Evolutionary conservation across 2,888 invertebrate species (phyloP).

Genomic region (Macrophya alboannulata): DNA sequence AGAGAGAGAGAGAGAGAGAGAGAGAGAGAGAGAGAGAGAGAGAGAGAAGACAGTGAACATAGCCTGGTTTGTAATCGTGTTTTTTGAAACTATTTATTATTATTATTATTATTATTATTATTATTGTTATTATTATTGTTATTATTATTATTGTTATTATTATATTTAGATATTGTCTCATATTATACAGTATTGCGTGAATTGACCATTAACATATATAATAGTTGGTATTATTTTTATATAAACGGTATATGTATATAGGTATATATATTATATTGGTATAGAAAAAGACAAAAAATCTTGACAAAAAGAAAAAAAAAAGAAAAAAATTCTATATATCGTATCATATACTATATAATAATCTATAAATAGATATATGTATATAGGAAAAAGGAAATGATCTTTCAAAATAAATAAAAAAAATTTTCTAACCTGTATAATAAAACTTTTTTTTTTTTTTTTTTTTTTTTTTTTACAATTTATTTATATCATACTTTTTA

Average conservation of each 20-base stretch:
- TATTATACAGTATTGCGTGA: slow-evolving; percentile 5
- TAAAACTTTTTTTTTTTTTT: too few relatives aligned
- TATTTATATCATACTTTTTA: background rate
- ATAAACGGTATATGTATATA: too few relatives aligned
- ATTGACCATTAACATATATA: background rate
- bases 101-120: background rate
- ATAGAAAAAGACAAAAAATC: background rate
- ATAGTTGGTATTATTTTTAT: background rate
- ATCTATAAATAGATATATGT: too few relatives aligned
- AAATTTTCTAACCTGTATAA: background rate
- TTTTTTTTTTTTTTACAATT: too few relatives aligned
- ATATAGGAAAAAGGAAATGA: too few relatives aligned
- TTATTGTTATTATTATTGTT: slow-evolving; percentile 8
- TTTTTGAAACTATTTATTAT: slow-evolving; percentile 12
- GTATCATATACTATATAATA: too few relatives aligned
- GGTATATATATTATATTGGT: too few relatives aligned
- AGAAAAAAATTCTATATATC: too few relatives aligned
- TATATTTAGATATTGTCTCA: slow-evolving; percentile 4
- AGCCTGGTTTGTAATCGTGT: background rate
- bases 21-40: background rate
- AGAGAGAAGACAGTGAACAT: background rate
- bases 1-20: background rate
- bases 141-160: background rate
- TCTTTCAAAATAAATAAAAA: background rate
- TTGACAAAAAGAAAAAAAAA: background rate